phyloP scores from a whole-genome alignment of 2,888 invertebrate genomes.

The Aphidius colemani region DNA sequence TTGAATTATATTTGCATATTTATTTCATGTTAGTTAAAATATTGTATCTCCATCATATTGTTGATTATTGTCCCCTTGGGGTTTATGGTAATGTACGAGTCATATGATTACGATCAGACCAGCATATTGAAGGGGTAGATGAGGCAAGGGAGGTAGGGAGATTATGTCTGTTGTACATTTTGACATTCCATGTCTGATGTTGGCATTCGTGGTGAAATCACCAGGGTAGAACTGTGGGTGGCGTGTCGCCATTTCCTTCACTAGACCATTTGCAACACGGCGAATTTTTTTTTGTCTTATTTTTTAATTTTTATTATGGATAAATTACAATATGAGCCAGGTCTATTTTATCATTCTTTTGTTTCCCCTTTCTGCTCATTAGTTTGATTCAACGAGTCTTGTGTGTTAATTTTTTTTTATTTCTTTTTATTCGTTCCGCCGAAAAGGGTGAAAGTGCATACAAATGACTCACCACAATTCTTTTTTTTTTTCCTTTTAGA shows the following conservation, averaged over 20 bases:
- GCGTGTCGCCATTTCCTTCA: constrained; percentile 15
- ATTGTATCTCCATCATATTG: too few relatives aligned
- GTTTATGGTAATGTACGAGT: constrained; percentile 4
- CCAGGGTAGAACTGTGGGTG: constrained; percentile 15
- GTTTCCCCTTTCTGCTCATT: neutral
- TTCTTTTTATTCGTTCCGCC: too few relatives aligned
- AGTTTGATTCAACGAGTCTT: neutral
- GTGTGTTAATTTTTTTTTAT: too few relatives aligned
- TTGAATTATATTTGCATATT: too few relatives aligned
- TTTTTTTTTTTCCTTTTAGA: too few relatives aligned
- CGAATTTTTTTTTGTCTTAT: neutral
- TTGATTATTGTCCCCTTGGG: too few relatives aligned
- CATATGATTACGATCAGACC: constrained; percentile 13
- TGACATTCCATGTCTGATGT: constrained; percentile 19
- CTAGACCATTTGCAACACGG: neutral
- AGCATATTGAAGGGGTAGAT: too few relatives aligned
- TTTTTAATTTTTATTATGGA: neutral
- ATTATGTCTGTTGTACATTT: constrained; percentile 4
- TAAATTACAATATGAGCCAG: neutral
- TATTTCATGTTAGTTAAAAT: constrained; percentile 2
- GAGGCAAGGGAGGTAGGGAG: neutral
- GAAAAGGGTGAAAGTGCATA: too few relatives aligned
- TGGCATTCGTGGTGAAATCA: constrained; percentile 13
- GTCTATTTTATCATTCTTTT: neutral
- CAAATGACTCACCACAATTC: too few relatives aligned